Evolutionary conservation across 2,797 vertebrate species (phyloP).

Genomic region (Coregonus ussuriensis): DNA sequence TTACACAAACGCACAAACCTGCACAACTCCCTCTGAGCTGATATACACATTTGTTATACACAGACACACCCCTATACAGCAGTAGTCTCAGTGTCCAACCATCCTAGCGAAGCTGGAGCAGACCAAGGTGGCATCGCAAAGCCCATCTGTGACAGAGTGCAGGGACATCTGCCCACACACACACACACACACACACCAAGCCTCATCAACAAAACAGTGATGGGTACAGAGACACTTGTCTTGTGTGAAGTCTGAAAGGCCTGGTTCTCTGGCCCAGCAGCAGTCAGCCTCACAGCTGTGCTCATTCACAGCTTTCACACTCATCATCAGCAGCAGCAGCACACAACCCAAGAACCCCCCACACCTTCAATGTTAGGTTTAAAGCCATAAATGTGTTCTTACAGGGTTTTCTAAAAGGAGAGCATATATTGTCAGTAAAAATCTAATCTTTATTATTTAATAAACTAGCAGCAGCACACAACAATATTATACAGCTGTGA

Average conservation of each 20-base stretch:
- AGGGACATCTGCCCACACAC: constrained; percentile 59
- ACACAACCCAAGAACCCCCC: neutral
- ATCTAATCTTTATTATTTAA: no score
- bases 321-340: neutral
- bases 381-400: neutral
- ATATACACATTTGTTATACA: neutral
- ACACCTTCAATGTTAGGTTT: neutral
- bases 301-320: no score
- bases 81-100: constrained; percentile 52
- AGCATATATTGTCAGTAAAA: neutral
- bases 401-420: neutral
- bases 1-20: neutral
- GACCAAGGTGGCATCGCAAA: constrained; percentile 52
- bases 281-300: no score
- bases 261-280: no score
- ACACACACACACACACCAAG: neutral
- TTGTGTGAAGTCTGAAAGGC: no score
- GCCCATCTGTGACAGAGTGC: constrained; percentile 65
- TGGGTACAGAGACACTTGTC: no score
- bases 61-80: constrained; percentile 20
- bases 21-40: neutral
- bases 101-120: constrained; percentile 64
- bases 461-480: neutral
- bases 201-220: no score
- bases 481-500: neutral